Evolutionary conservation across 2,113 vertebrate genomes (phyloP), one percentile per base, ranked within the genome.

Genomic region (Nycticorax nycticorax): DNA sequence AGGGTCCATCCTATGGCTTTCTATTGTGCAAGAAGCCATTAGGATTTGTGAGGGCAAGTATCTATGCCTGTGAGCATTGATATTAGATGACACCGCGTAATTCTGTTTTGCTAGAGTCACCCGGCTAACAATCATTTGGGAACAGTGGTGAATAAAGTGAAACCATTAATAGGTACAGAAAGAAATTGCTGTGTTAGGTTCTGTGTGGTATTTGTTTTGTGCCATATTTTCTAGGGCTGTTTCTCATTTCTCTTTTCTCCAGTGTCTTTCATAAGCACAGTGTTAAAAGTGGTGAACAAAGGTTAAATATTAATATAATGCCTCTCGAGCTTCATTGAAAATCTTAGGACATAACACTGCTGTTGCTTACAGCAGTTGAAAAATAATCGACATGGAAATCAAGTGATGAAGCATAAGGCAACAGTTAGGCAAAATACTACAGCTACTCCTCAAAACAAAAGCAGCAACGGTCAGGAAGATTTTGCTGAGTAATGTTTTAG

Each of bases 241-340:
- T 85, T 85, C 66, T 85, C 37, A 50, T 71, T 75, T 83, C 26
- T 88, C 15, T 80, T 68, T 80, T 83, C n/a, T 74, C 33, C 23
- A 14, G 21, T 57, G 75, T n/a, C 78, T 89, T 96, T 69, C 55
- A 79, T 8, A 4, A 75, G 30, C 62, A 60, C 43, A 79, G 27
- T 62, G 33, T 37, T 37, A 56, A 73, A 94, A 92, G 37, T 50
- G n/a, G n/a, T 33, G 67, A 93, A 63, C 71, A 91, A 77, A 85
- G n/a, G n/a, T 80, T 91, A 79, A 96, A 91, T 76, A 80, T 80
- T 85, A 92, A 85, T 64, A 79, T 7, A 72, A 80, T 81, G 10
- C 55, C 43, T 90, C 66, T 76, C 67, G 50, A 26, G 27, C 50
- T 80, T 90, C 63, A 80, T 12, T 52, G 47, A 79, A 87, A 94